Evolutionary conservation across 2,797 vertebrate genomes (phyloP).

Genomic region (Phalanger gymnotis): DNA sequence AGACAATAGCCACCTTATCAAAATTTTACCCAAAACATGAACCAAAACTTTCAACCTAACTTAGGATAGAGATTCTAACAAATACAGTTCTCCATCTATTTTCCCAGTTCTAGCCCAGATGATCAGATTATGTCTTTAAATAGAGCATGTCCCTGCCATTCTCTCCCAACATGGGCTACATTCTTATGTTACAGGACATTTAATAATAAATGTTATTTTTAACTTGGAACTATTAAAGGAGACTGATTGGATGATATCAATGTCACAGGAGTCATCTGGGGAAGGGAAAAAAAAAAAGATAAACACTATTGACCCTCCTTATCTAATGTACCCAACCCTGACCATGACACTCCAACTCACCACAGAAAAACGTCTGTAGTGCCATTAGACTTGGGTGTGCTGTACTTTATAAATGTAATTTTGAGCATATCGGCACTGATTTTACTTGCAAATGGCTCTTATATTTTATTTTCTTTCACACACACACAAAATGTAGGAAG

Average conservation of each 20-base stretch:
- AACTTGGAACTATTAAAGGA: constrained; percentile 84
- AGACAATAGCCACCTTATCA: neutral
- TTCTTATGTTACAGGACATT: constrained; percentile 56
- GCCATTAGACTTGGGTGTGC: constrained; percentile 12
- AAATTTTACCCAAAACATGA: neutral
- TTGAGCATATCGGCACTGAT: constrained; percentile 58
- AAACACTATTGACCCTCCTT: constrained; percentile 86
- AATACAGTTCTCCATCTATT: neutral
- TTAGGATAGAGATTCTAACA: neutral
- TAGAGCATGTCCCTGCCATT: neutral
- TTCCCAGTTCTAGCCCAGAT: neutral
- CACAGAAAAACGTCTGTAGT: constrained; percentile 49
- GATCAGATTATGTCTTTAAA: fast-evolving
- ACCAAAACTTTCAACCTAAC: neutral
- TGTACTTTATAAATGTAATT: constrained; percentile 28
- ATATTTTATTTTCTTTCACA: constrained; percentile 79
- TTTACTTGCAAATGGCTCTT: constrained; percentile 60
- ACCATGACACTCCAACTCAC: constrained; percentile 50
- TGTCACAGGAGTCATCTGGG: constrained; percentile 89
- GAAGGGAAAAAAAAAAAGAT: constrained; percentile 78
- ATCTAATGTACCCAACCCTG: constrained; percentile 73
- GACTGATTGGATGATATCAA: constrained; percentile 86
- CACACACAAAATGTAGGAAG: constrained; percentile 77
- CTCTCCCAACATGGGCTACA: constrained; percentile 22
- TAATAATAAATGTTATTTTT: constrained; percentile 69